Evolutionary conservation across 1,140 invertebrate genomes (phyloP).

Genomic region (Heliothis subflexa): DNA sequence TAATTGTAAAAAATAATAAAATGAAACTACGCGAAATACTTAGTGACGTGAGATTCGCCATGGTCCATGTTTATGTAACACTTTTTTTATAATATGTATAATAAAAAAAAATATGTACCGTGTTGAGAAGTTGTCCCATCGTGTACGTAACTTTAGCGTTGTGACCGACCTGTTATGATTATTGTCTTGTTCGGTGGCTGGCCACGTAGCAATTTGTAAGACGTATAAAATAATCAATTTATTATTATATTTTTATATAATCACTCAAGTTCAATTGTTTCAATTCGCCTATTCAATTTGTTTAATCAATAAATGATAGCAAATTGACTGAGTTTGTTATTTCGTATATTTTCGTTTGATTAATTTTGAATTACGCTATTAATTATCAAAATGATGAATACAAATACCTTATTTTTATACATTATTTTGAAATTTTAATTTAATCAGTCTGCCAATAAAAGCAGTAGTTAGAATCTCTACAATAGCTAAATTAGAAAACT

Average conservation of each 20-base stretch:
- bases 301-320: conserved; percentile 85
- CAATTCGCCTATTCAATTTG: conserved; percentile 81
- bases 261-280: conserved; percentile 70
- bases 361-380: not conserved
- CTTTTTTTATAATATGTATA: not conserved
- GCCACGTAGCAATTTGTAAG: conserved; percentile 72
- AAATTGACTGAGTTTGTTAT: conserved; percentile 68
- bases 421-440: too few species aligned
- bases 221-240: conserved; percentile 58
- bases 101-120: not conserved
- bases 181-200: conserved; percentile 70
- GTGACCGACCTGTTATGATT: conserved; percentile 46
- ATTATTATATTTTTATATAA: conserved; percentile 74
- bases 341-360: conserved; percentile 12
- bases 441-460: too few species aligned
- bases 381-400: too few species aligned
- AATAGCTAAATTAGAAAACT: too few species aligned
- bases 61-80: not conserved
- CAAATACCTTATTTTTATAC: too few species aligned
- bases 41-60: not conserved
- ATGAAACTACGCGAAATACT: not conserved
- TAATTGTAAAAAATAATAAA: not conserved
- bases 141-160: conserved; percentile 33
- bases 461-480: too few species aligned
- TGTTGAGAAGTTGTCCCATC: not conserved